Conservation (phyloP, 2,113 vertebrate species). For the Phyllostomus hastatus region DNA sequence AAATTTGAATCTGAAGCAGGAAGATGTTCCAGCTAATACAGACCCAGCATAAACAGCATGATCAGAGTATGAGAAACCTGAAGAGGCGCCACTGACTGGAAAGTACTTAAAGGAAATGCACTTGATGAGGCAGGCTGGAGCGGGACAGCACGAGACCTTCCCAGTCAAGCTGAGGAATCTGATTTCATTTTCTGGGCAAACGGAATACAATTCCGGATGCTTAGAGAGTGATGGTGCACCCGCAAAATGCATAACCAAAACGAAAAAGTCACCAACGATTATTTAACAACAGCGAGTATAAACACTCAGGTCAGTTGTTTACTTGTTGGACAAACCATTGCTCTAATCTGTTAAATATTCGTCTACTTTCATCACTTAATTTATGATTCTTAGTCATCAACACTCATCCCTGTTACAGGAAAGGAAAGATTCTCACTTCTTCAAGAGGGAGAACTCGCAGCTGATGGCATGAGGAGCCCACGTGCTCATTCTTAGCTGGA, state of each 20-base stretch:
- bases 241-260: not conserved
- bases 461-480: not conserved
- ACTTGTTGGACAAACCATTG: not conserved
- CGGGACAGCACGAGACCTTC: not conserved
- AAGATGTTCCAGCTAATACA: not conserved
- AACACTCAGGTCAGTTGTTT: not conserved
- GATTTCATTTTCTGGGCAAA: not conserved
- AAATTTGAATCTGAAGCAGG: not conserved
- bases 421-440: not conserved
- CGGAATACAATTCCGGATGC: not conserved
- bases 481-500: not conserved
- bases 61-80: not conserved
- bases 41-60: not conserved
- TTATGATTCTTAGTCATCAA: not conserved
- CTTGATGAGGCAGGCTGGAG: not conserved
- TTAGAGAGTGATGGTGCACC: not conserved
- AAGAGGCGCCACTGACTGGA: not conserved
- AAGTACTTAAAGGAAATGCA: not conserved
- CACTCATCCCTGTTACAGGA: not conserved
- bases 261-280: not conserved
- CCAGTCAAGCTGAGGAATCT: not conserved
- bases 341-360: not conserved
- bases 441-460: not conserved
- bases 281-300: not conserved
- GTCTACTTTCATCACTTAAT: not conserved